Base-by-base conservation (phyloP, 2,888 invertebrate genomes). In the Ommatoiulus sabulosus region DNA sequence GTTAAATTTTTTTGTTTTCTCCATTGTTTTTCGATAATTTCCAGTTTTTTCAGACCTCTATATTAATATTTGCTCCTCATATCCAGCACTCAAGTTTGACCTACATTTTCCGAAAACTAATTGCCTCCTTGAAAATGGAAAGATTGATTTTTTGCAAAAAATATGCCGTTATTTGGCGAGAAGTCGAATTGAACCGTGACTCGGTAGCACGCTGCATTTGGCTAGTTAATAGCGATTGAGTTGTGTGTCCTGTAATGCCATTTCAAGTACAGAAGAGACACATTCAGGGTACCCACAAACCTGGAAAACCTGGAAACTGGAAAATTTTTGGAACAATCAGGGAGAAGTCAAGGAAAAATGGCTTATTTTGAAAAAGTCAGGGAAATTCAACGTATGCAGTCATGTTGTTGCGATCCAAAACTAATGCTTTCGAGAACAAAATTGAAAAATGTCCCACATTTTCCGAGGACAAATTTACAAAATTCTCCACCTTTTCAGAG, bases 21-120 rank as follows among this genome's bases (percentile, higher is more conserved):
- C n/a, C n/a, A 63, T 63, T 63, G 63, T 63, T 63, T 63, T 63
- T 63, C n/a, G 63, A 63, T 63, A 63, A 63, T 63, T n/a, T 63
- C 20, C 20, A 63, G 63, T 63, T 63, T 63, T 63, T 63, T 63
- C 7, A 63, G 17, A 15, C n/a, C 57, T 57, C 15, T 17, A 17
- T 57, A 57, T n/a, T 63, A 63, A 63, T 63, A 63, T 63, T 63
- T 63, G 17, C 7, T 63, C 63, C 63, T 20, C 63, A 63, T 63
- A 63, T 63, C 63, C 35, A n/a, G 63, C 63, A 63, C n/a, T 17
- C 6, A n/a, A 6, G 15, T 20, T 63, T 63, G 63, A 20, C 63
- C 63, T 63, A 63, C 17, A 17, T 63, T 63, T 63, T 63, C 63
- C 63, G 63, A 63, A 63, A 63, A 63, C 17, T 63, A 63, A 63